These are phyloP conservation scores for Argyresthia goedartella DNA, from an alignment of 2,888 invertebrate species.

Conservation along the genomic window DNA sequence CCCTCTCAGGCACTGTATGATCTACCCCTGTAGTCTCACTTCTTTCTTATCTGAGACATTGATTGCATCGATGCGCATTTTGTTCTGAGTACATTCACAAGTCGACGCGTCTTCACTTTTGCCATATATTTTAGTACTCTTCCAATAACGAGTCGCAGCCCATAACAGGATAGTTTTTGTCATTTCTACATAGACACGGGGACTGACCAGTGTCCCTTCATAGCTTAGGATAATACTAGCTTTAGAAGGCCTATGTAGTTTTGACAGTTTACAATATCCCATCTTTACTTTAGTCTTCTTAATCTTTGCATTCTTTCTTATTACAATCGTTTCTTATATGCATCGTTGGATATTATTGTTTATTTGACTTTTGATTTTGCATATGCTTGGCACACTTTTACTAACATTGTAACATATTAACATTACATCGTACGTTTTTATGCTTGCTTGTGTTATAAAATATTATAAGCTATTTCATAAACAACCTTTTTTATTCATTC, in stretches of 20 bases:
- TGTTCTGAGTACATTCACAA: constrained; percentile 2
- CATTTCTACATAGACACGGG: no score
- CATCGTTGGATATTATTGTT: constrained; percentile 20
- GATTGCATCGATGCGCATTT: constrained; percentile 45
- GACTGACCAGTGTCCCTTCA: background rate
- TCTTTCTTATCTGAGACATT: constrained; percentile 33
- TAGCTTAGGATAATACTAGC: background rate
- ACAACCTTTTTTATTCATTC: background rate
- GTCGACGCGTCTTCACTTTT: constrained; percentile 1
- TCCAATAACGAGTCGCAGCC: background rate
- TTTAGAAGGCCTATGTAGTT: background rate
- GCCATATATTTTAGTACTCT: background rate
- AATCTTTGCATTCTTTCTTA: constrained; percentile 17
- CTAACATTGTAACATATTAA: background rate
- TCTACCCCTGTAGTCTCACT: constrained; percentile 8
- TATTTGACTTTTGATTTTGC: constrained; percentile 36
- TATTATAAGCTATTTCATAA: background rate
- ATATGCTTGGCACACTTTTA: constrained; percentile 50
- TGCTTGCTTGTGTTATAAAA: background rate
- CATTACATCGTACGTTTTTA: background rate
- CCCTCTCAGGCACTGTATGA: constrained; percentile 3
- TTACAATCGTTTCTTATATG: constrained; percentile 15
- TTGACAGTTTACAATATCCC: background rate
- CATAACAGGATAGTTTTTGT: no score
- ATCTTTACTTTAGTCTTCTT: constrained; percentile 11